phyloP scores from a whole-genome alignment of 2,888 invertebrate genomes.

The Caenorhabditis sulstoni region DNA sequence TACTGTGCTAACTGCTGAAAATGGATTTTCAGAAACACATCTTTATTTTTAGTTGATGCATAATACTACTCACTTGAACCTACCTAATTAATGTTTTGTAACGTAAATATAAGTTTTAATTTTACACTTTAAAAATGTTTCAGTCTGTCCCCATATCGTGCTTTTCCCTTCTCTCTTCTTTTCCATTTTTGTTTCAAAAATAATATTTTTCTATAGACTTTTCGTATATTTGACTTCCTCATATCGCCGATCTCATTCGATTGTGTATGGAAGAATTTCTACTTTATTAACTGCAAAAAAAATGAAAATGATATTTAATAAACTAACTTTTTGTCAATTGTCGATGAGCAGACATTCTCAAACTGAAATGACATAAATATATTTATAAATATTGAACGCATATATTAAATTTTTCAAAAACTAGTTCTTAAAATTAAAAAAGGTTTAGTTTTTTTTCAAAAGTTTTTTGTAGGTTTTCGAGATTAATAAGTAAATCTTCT shows the following conservation, averaged over 20 bases:
- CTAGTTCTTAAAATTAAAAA: no score
- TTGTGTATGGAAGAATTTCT: neutral
- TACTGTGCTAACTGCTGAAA: slow-evolving; percentile 76
- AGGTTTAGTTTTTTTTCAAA: no score
- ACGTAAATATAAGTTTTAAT: neutral
- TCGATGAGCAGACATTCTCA: no score
- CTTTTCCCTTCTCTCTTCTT: neutral
- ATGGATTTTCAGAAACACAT: neutral
- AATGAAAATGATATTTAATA: no score
- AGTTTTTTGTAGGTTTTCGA: no score
- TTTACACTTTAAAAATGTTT: no score
- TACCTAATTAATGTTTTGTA: neutral
- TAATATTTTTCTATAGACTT: neutral
- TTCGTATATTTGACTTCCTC: slow-evolving; percentile 9
- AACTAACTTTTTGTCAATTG: no score
- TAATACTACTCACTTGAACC: neutral
- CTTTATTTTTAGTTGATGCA: neutral
- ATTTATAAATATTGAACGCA: no score
- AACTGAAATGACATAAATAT: no score
- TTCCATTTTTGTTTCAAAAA: neutral
- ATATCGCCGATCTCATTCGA: slow-evolving; percentile 17
- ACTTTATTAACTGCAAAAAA: no score
- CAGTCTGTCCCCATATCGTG: slow-evolving; percentile 27
- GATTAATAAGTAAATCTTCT: no score
- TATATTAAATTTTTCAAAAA: no score